Base-by-base conservation (phyloP, 2,888 invertebrate genomes). In the Idaea dimidiata region DNA sequence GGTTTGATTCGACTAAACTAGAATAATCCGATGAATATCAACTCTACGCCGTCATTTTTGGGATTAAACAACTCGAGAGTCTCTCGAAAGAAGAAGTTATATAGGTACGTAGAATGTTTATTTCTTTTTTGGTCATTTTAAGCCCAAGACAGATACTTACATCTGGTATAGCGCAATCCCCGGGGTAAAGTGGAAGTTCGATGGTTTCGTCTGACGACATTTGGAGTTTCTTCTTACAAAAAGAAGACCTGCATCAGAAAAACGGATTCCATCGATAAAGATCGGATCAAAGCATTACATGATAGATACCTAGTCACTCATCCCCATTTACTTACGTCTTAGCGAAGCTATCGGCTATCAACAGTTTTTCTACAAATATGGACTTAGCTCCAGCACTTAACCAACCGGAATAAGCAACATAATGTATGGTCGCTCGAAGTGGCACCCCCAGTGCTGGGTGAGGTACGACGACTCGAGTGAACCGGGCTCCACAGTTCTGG, bases 361-460 rank as follows among this genome's bases (percentile, higher is more conserved):
- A 95, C 18, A 98, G 94, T 84, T 97, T 97, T 86, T 97, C 96
- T 66, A 98, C 94, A 73, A 94, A 95, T 94, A 98, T 96, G 63
- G 95, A 94, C 54, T 95, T 94, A 62, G 97, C 93, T 1, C 97
- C 97, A 17, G 96, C 97, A 33, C 96, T 96, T 63, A 98, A 93
- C 98, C 98, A 98, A 16, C 98, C 98, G 70, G 96, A 96, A 89
- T 98, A 98, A 0, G 97, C 97, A 7, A 96, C 96, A 87, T 98
- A 98, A 72, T 96, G 94, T 17, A 98, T 93, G 78, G 96, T 94
- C 0, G 96, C 94, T 32, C 94, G 94, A 60, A 94, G 93, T 16
- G 96, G 95, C 71, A 96, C 96, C 16, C 96, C 94, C 66, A 98
- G 89, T 18, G 96, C 96, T 0, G 98, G 98, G 92, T 98, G 98